Percentiles rank a stretch among this genome's conserved stretches.
phyloP scores from a whole-genome alignment of 2,888 invertebrate species.

The Branchipolynoe longqiensis region DNA sequence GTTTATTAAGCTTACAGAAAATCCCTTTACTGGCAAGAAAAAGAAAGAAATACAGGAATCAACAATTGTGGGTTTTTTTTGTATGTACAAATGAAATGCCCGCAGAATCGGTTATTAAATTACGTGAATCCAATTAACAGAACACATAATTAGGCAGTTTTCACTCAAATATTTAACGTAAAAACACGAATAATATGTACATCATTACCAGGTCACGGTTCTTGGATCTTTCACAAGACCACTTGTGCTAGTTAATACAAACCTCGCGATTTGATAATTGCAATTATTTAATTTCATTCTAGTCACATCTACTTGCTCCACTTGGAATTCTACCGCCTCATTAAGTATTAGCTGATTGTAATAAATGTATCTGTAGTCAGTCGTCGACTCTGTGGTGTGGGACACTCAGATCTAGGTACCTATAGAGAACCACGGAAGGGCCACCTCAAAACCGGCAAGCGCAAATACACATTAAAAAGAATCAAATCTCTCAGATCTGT shows the following conservation, averaged over 20 bases:
- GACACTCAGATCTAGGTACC: background rate
- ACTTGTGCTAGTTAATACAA: background rate
- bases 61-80: constrained; percentile 23
- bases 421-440: background rate
- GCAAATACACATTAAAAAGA: too few relatives aligned
- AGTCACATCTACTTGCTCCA: background rate
- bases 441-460: background rate
- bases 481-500: too few relatives aligned
- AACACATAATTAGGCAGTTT: constrained; percentile 17
- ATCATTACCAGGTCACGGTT: background rate
- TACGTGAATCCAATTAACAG: background rate
- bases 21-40: constrained; percentile 19
- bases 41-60: constrained; percentile 33
- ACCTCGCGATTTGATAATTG: background rate
- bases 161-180: background rate
- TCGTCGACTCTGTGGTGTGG: background rate
- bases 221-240: background rate
- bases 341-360: too few relatives aligned
- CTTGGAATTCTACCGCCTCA: too few relatives aligned
- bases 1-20: background rate
- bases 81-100: constrained; percentile 49
- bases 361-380: background rate
- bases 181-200: constrained; percentile 8
- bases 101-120: constrained; percentile 2
- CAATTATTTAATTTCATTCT: background rate